Evolutionary conservation across 2,113 vertebrate genomes (phyloP), one percentile per base, ranked within the genome.

Genomic region (Tichodroma muraria): DNA sequence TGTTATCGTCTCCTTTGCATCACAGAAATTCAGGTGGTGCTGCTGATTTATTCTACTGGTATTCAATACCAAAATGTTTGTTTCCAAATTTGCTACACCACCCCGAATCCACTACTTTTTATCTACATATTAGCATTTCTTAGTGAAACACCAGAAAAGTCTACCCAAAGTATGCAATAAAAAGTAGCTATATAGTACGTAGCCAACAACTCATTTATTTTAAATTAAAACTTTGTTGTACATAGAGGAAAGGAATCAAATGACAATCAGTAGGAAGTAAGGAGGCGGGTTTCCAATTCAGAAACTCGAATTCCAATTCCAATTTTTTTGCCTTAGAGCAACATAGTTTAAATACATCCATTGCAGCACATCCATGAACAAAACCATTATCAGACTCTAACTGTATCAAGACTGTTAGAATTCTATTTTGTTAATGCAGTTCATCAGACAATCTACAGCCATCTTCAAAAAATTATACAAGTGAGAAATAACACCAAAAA

Each of bases 181-280:
- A 44, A 71, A 16, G 9, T 12, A 56, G 11, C 31, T 38, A 10
- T 50, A 78, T 70, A 27, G 12, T 76, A 79, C 10, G 68, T 38
- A 13, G 3, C 16, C 57, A 89, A 77, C 16, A 78, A 92, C 2
- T 63, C 3, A 20, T 96, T 96, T 94, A 95, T 94, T 96, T 95
- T 88, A 85, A 88, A 50, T 77, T 93, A 85, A 83, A 85, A 27
- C 18, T 27, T 87, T 1, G 3, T 92, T 89, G 30, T 75, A 91
- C 66, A 54, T 5, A 66, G 8, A 57, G 6, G 5, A 72, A 56
- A 44, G 31, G 15, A 85, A 76, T 47, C n/a, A 80, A 86, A 72
- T 24, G 5, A 54, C 35, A 86, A 63, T 3, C 4, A 4, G 4
- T 16, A 88, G 21, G 35, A 71, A 81, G 17, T 23, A 44, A 31